phyloP scores from a whole-genome alignment of 2,797 vertebrate genomes.

The Coccyzus lansbergi region DNA sequence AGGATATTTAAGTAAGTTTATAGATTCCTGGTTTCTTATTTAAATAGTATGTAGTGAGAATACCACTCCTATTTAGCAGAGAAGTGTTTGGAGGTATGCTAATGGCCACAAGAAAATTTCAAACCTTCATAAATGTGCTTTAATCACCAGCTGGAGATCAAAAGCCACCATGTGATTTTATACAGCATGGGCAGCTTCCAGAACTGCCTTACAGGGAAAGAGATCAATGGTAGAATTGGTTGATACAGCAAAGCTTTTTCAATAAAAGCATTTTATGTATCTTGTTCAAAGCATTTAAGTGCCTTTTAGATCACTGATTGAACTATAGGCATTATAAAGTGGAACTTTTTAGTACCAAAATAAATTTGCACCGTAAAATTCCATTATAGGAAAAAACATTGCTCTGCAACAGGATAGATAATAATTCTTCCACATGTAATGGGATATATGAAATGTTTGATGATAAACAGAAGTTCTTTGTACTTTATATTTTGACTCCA shows the following conservation, averaged over 20 bases:
- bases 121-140: slow-evolving; percentile 58
- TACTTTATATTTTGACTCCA: slow-evolving; percentile 20
- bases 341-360: slow-evolving; percentile 83
- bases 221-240: slow-evolving; percentile 79
- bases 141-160: slow-evolving; percentile 71
- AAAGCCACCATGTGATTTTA: slow-evolving; percentile 62
- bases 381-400: slow-evolving; percentile 79
- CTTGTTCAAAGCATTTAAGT: slow-evolving; percentile 84
- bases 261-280: slow-evolving; percentile 82
- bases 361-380: slow-evolving; percentile 81
- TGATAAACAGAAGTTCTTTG: slow-evolving; percentile 80
- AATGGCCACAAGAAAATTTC: slow-evolving; percentile 48
- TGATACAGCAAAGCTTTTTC: slow-evolving; percentile 78
- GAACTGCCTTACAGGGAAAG: slow-evolving; percentile 73
- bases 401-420: slow-evolving; percentile 77
- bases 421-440: slow-evolving; percentile 79
- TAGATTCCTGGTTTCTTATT: slow-evolving; percentile 47
- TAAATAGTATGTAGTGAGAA: slow-evolving; percentile 48
- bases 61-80: slow-evolving; percentile 32
- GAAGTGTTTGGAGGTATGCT: slow-evolving; percentile 57
- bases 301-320: slow-evolving; percentile 84
- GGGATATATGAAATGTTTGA: slow-evolving; percentile 79
- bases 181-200: slow-evolving; percentile 70
- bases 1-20: slow-evolving; percentile 25
- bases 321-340: slow-evolving; percentile 82